Evolutionary conservation across 2,797 vertebrate genomes (phyloP).

Genomic region (Malacoraja senta): DNA sequence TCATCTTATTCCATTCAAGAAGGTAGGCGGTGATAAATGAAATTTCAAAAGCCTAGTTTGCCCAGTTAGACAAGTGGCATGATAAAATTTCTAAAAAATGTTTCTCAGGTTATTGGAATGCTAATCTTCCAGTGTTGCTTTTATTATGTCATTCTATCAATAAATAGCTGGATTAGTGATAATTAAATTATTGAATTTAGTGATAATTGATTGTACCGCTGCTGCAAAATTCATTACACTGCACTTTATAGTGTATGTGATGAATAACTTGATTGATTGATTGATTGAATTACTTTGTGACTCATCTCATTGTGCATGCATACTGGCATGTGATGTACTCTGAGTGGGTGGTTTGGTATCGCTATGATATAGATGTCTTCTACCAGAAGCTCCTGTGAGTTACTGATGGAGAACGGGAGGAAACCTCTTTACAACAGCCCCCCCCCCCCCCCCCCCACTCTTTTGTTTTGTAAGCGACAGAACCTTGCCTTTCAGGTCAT

Average conservation of each 20-base stretch:
- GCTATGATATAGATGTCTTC: too few relatives aligned
- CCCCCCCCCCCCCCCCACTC: neutral
- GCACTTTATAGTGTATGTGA: too few relatives aligned
- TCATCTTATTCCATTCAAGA: neutral
- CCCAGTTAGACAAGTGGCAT: neutral
- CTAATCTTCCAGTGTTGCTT: neutral
- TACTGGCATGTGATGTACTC: neutral
- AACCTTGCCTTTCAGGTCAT: neutral
- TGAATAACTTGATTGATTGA: too few relatives aligned
- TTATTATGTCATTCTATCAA: neutral
- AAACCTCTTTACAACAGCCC: neutral
- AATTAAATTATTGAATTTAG: too few relatives aligned
- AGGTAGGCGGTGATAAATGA: neutral
- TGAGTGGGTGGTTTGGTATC: neutral
- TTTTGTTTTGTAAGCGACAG: neutral
- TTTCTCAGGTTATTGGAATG: neutral
- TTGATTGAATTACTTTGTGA: neutral
- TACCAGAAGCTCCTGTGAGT: neutral
- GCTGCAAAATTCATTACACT: too few relatives aligned
- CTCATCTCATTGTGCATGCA: neutral
- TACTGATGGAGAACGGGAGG: neutral
- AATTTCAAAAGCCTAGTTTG: neutral
- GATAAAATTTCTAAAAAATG: slow-evolving; percentile 15
- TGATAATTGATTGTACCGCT: too few relatives aligned
- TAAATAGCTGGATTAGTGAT: neutral